Base-by-base conservation (phyloP, 2,797 vertebrate genomes). In the Echiichthys vipera region DNA sequence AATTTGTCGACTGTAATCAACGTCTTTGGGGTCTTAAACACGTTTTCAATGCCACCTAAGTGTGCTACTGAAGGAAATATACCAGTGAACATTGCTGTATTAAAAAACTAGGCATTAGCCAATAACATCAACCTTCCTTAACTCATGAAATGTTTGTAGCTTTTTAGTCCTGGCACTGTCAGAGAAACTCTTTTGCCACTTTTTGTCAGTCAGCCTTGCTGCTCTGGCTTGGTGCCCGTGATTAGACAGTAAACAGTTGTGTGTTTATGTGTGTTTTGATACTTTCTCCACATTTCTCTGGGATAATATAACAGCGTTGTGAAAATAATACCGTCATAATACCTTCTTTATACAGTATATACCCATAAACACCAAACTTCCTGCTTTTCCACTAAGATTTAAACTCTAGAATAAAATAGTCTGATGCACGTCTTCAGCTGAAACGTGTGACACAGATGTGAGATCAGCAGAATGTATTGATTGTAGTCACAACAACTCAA, bases 71-170 rank as follows among this genome's bases (percentile, higher is more conserved):
- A 74, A 42, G 10, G 43, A 64, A 25, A 43, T 42, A 22, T 22
- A 62, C 12, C 3, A 29, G 29, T 71, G 15, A 69, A 57, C 75
- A 45, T 22, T 30, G 43, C 46, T 47, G 24, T 11, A 37, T 56
- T 77, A 54, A 8, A 54, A 70, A 84, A 65, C 12, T 18, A 49
- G 9, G 56, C 36, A 75, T 74, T 67, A 72, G 65, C 34, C 43
- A 59, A 65, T 72, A 56, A 54, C 12, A 45, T 24, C 6, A 18
- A 5, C 22, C 25, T 24, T 42, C 5, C 25, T 34, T 30, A 43
- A 24, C 42, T 34, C 18, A 36, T 63, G 0, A 68, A 36, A 47
- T 67, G n/a, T 64, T 59, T 13, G n/a, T n/a, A 27, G 7, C n/a
- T 47, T 81, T 65, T 74, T 10, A 50, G 34, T 51, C 14, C 11